Evolutionary conservation across 2,888 invertebrate genomes (phyloP).

Genomic region (Amphipyra berbera): DNA sequence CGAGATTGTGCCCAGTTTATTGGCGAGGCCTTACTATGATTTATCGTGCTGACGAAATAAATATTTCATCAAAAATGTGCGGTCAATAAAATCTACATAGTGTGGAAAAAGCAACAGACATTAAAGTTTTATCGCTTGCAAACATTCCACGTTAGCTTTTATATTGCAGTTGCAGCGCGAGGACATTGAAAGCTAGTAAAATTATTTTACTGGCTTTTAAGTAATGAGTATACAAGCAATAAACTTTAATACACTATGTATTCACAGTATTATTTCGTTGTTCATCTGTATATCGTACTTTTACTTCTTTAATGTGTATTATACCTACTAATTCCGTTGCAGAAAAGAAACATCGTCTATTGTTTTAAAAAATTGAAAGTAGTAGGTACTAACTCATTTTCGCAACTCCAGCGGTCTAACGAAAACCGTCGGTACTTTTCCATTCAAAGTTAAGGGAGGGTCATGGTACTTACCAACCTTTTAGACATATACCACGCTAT

Average conservation of each 20-base stretch:
- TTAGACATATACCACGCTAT: conserved; percentile 17
- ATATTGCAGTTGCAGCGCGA: conserved; percentile 28
- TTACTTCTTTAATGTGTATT: neutral
- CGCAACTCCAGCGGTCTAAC: conserved; percentile 27
- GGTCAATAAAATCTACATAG: conserved; percentile 33
- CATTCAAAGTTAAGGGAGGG: conserved; percentile 42
- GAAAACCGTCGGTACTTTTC: conserved; percentile 44
- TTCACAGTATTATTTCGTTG: neutral
- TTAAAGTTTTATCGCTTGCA: conserved; percentile 52
- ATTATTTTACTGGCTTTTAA: conserved; percentile 39
- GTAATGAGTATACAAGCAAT: conserved; percentile 31
- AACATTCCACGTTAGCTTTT: conserved; percentile 45
- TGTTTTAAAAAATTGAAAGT: conserved; percentile 12
- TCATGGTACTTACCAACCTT: conserved; percentile 42
- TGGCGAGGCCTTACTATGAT: conserved; percentile 63
- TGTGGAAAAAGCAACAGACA: conserved; percentile 34
- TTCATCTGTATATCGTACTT: too few species aligned
- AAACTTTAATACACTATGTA: neutral
- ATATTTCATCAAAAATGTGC: conserved; percentile 33
- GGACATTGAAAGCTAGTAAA: conserved; percentile 38
- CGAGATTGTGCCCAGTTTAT: conserved; percentile 72
- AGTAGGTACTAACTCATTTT: conserved; percentile 42
- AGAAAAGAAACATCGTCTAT: neutral
- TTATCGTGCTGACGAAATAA: conserved; percentile 59
- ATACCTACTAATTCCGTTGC: too few species aligned